Percentiles rank a stretch among this genome's conserved stretches.
Conservation (phyloP, 2,888 invertebrate species). For the Oligia strigilis region DNA sequence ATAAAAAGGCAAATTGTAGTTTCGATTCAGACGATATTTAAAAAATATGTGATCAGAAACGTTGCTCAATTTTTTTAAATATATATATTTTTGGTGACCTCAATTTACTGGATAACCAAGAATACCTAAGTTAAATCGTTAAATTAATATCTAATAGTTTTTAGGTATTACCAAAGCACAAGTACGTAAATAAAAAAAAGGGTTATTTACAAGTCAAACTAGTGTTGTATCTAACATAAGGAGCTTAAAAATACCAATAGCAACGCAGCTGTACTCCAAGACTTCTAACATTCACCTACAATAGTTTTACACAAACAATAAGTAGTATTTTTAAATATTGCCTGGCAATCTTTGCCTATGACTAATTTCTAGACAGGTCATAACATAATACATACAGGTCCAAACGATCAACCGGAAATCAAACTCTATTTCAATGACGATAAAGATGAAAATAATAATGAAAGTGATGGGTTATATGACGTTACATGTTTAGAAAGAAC, state of each 20-base stretch:
- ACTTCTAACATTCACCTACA: constrained; percentile 63
- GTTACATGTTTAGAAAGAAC: constrained; percentile 48
- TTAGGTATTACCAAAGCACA: neutral
- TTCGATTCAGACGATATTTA: neutral
- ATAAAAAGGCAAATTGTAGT: neutral
- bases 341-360: constrained; percentile 77
- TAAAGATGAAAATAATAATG: constrained; percentile 47
- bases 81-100: neutral
- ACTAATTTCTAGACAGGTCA: constrained; percentile 72
- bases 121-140: neutral
- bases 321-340: constrained; percentile 79
- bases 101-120: neutral
- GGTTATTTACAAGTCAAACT: constrained; percentile 4
- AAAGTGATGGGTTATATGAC: constrained; percentile 30
- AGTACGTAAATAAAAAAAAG: neutral
- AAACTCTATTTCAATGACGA: constrained; percentile 28
- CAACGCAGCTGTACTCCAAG: constrained; percentile 33
- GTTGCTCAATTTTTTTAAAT: neutral
- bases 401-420: constrained; percentile 30
- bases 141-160: neutral
- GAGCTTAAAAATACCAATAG: constrained; percentile 46
- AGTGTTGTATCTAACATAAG: constrained; percentile 3
- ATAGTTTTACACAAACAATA: constrained; percentile 75
- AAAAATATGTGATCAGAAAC: neutral
- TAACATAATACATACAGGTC: constrained; percentile 50